A percentile compares a stretch with the other conserved stretches of the same genome.
Evolutionary conservation across 2,797 vertebrate genomes (phyloP).

Genomic region (Crocodylus rhombifer): DNA sequence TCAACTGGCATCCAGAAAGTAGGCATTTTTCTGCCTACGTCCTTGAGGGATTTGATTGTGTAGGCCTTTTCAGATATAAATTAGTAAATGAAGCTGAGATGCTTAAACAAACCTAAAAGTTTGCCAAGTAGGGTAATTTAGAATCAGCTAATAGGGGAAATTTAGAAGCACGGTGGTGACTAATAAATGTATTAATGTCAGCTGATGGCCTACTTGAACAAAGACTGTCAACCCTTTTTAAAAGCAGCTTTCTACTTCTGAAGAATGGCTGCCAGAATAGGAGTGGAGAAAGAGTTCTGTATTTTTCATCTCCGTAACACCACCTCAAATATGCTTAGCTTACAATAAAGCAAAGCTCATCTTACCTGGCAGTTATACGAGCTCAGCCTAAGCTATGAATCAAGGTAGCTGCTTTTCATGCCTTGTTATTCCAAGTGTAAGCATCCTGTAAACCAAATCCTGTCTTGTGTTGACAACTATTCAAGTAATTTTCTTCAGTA

Average conservation of each 20-base stretch:
- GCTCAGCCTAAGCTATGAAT: background rate
- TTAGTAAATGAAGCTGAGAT: background rate
- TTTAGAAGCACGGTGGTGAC: background rate
- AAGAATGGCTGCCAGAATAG: background rate
- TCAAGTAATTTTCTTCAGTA: background rate
- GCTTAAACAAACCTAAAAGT: too few relatives aligned
- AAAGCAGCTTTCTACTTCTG: background rate
- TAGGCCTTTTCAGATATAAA: background rate
- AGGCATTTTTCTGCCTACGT: too few relatives aligned
- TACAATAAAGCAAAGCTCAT: background rate
- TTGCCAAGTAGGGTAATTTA: too few relatives aligned
- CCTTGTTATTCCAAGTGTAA: background rate
- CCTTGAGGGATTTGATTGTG: too few relatives aligned
- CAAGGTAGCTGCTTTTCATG: background rate
- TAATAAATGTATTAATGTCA: fast-evolving
- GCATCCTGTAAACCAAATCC: background rate
- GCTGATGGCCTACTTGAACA: background rate
- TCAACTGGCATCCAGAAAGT: too few relatives aligned
- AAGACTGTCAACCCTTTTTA: background rate
- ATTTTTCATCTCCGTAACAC: background rate
- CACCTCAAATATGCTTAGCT: background rate
- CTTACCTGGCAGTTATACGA: background rate
- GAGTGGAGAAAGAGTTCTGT: background rate
- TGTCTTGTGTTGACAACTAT: background rate
- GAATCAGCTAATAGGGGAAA: background rate